These are phyloP conservation scores for Palythoa grandiflora DNA, from an alignment of 92 coral and sea anemone genomes.

Conservation along the genomic window DNA sequence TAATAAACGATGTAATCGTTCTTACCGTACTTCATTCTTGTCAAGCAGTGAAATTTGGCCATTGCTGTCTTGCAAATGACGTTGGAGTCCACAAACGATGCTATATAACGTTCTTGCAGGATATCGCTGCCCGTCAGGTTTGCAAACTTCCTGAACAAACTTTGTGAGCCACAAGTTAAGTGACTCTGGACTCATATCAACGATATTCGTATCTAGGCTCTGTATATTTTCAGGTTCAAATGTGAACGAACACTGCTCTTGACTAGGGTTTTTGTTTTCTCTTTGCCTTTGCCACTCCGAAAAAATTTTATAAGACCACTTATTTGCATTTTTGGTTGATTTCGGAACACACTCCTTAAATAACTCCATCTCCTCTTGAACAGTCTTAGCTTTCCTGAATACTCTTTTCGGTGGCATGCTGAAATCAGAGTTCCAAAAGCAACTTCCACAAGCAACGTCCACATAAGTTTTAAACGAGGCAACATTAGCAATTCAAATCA, in stretches of 20 bases:
- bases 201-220: constrained; percentile 55
- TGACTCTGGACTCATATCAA: constrained; percentile 60
- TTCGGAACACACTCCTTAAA: constrained; percentile 63
- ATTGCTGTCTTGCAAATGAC: constrained; percentile 13
- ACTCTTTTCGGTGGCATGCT: constrained; percentile 55
- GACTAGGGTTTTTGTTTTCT: constrained; percentile 57
- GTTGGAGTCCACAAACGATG: constrained; percentile 54
- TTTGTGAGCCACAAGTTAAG: constrained; percentile 53
- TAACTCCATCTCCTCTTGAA: constrained; percentile 53
- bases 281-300: constrained; percentile 60
- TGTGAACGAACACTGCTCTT: constrained; percentile 57
- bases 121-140: constrained; percentile 12
- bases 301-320: constrained; percentile 63
- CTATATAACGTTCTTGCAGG: constrained; percentile 66
- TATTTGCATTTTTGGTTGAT: constrained; percentile 59
- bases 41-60: constrained; percentile 31
- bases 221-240: constrained; percentile 52
- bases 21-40: constrained; percentile 44
- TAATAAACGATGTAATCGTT: constrained; percentile 19
- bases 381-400: constrained; percentile 52
- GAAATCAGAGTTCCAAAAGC: constrained; percentile 21
- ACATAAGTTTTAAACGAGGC: constrained; percentile 14
- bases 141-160: no score
- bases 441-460: constrained; percentile 21
- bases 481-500: constrained; percentile 21